Evolutionary conservation across 2,888 invertebrate genomes (phyloP).

Genomic region (Eupithecia tripunctaria): DNA sequence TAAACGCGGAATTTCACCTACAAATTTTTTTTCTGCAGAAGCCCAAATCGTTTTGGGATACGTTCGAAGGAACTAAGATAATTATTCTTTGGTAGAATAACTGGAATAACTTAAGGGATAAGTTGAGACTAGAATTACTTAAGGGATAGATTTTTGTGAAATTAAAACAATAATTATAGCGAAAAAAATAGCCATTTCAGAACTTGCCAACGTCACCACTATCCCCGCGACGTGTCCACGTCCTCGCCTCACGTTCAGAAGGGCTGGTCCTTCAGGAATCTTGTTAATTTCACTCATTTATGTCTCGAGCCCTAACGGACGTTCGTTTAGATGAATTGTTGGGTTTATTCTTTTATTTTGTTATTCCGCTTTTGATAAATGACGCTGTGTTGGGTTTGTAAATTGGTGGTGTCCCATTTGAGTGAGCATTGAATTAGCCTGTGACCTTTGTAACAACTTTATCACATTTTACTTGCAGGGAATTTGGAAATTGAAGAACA

Average conservation of each 20-base stretch:
- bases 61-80: too few species aligned
- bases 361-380: slow-evolving; percentile 7
- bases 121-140: too few species aligned
- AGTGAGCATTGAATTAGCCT: background rate
- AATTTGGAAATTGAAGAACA: background rate
- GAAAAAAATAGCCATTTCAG: background rate
- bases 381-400: background rate
- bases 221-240: background rate
- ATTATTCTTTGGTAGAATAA: too few species aligned
- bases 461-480: background rate
- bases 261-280: slow-evolving; percentile 26
- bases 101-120: too few species aligned
- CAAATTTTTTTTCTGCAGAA: too few species aligned
- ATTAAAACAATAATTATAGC: too few species aligned
- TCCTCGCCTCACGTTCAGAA: background rate
- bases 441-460: background rate
- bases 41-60: too few species aligned
- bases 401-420: background rate
- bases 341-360: slow-evolving; percentile 30
- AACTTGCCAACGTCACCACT: background rate
- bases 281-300: slow-evolving; percentile 46
- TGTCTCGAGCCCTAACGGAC: slow-evolving; percentile 30
- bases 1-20: too few species aligned
- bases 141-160: too few species aligned
- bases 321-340: slow-evolving; percentile 28